phyloP scores from a whole-genome alignment of 2,113 vertebrate genomes.

The Equus przewalskii region DNA sequence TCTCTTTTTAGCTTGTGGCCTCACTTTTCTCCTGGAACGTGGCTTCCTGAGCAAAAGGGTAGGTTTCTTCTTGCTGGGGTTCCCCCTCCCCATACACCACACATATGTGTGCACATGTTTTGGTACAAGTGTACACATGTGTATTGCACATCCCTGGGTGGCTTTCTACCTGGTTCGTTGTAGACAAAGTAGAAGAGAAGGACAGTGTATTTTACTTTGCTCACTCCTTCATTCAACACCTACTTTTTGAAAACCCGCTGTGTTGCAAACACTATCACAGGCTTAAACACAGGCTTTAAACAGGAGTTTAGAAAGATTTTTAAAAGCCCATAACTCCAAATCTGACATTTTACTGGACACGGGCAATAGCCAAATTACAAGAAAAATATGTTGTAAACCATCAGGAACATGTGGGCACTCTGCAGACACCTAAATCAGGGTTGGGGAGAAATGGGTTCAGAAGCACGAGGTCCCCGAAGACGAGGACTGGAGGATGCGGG shows the following conservation, averaged over 20 bases:
- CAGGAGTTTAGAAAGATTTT: not conserved
- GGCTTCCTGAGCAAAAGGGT: not conserved
- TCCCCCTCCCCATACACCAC: no score
- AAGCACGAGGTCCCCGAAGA: not conserved
- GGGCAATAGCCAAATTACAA: not conserved
- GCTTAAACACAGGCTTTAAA: not conserved
- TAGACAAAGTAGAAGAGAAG: not conserved
- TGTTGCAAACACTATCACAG: not conserved
- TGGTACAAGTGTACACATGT: not conserved
- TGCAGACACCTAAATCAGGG: not conserved
- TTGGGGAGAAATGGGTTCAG: not conserved
- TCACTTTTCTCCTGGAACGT: not conserved
- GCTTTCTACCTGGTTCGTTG: not conserved
- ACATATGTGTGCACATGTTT: accelerated
- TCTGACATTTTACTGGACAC: not conserved
- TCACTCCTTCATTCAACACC: not conserved
- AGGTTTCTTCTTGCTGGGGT: not conserved
- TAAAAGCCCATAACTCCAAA: not conserved
- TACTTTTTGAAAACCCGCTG: not conserved
- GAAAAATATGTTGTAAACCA: not conserved
- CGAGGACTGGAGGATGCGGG: not conserved
- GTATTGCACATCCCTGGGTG: not conserved
- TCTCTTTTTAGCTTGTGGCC: not conserved
- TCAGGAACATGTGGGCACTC: not conserved
- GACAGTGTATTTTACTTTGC: not conserved